phyloP scores from a whole-genome alignment of 2,888 invertebrate species.

The Pomacea canaliculata region DNA sequence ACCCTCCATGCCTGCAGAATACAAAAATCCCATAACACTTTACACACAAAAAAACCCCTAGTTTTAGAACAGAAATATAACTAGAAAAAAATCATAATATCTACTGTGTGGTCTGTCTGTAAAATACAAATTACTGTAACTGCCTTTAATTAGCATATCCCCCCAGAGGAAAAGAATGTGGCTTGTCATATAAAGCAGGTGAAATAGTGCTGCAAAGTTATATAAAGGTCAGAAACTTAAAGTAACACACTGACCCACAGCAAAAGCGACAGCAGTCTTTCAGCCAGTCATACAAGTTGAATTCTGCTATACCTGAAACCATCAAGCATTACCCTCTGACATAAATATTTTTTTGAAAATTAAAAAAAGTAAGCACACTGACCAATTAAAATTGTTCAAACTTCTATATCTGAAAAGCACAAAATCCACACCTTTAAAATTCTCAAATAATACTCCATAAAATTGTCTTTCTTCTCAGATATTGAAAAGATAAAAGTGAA shows the following conservation, averaged over 20 bases:
- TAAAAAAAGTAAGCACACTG: too few relatives aligned
- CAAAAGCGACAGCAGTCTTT: conserved; percentile 61
- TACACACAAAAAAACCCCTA: neutral
- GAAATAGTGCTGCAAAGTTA: neutral
- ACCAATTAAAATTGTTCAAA: too few relatives aligned
- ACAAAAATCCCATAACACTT: neutral
- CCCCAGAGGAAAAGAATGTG: too few relatives aligned
- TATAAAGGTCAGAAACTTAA: neutral
- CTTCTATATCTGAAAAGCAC: too few relatives aligned
- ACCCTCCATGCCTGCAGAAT: conserved; percentile 53
- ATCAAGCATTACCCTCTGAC: neutral
- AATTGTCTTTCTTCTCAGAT: too few relatives aligned
- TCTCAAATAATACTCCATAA: too few relatives aligned
- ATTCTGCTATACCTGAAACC: conserved; percentile 68
- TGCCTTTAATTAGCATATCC: too few relatives aligned
- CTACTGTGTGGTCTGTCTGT: neutral
- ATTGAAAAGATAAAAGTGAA: too few relatives aligned
- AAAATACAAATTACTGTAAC: neutral
- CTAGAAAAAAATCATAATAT: neutral
- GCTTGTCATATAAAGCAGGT: neutral
- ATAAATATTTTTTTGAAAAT: too few relatives aligned
- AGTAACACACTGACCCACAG: conserved; percentile 54
- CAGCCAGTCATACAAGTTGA: conserved; percentile 68
- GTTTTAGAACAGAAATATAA: conserved; percentile 2
- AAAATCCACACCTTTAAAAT: too few relatives aligned